These are phyloP conservation scores for Ischnus inquisitorius DNA, from an alignment of 2,888 invertebrate species.

Conservation along the genomic window DNA sequence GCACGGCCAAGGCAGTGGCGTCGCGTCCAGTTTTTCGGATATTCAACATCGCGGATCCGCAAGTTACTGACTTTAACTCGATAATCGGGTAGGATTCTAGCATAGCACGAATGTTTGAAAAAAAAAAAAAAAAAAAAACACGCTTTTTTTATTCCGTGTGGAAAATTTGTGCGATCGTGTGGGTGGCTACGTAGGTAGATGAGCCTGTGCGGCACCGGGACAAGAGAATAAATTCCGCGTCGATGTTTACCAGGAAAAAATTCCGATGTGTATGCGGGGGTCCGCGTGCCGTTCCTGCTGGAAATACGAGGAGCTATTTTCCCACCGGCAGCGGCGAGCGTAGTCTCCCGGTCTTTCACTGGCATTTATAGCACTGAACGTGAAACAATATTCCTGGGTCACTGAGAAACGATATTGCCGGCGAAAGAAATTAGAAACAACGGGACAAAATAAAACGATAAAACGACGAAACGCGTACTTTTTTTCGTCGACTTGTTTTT, in stretches of 20 bases:
- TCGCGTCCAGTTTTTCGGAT: conserved; percentile 35
- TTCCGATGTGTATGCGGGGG: conserved; percentile 26
- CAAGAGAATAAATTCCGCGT: conserved; percentile 62
- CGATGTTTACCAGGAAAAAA: conserved; percentile 59
- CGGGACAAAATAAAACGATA: neutral
- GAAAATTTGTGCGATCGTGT: neutral
- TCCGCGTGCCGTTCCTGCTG: conserved; percentile 7
- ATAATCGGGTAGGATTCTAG: conserved; percentile 60
- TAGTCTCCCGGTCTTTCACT: conserved; percentile 22
- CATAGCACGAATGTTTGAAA: conserved; percentile 20
- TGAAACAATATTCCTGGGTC: conserved; percentile 42
- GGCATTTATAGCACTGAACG: conserved; percentile 25
- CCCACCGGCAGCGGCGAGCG: conserved; percentile 3
- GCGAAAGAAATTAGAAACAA: neutral
- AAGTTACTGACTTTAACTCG: conserved; percentile 58
- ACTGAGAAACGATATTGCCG: conserved; percentile 13
- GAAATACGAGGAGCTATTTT: conserved; percentile 47
- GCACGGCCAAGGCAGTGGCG: conserved; percentile 35
- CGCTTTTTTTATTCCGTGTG: neutral
- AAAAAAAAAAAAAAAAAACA: conserved; percentile 29
- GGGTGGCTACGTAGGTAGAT: neutral
- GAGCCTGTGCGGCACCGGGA: conserved; percentile 31
- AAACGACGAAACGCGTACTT: neutral
- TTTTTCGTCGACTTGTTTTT: neutral
- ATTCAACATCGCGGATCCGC: conserved; percentile 40